Conservation (phyloP, 2,888 invertebrate species). For the Plebejus anna region DNA sequence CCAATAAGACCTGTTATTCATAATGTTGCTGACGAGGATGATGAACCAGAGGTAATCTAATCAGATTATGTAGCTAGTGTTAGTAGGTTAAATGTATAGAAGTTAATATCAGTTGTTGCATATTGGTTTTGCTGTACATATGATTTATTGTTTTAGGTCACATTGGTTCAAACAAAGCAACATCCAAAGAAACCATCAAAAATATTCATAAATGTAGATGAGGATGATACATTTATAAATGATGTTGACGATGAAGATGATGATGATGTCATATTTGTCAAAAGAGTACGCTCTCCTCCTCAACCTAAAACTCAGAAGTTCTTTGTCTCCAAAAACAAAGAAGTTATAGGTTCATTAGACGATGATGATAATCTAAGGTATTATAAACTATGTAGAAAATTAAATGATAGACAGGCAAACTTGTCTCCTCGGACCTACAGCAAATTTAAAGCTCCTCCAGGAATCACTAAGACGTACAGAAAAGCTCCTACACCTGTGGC, state of each 20-base stretch:
- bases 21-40: constrained; percentile 58
- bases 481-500: constrained; percentile 54
- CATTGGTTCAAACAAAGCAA: constrained; percentile 55
- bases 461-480: constrained; percentile 64
- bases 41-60: constrained; percentile 53
- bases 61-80: too few species aligned
- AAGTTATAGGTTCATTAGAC: constrained; percentile 41
- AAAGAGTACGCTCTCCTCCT: constrained; percentile 55
- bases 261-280: constrained; percentile 66
- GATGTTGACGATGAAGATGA: constrained; percentile 46
- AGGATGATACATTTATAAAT: constrained; percentile 43
- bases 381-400: constrained; percentile 53
- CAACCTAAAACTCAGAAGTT: constrained; percentile 55
- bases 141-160: constrained; percentile 50
- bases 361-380: constrained; percentile 51
- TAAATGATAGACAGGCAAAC: constrained; percentile 47
- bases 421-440: constrained; percentile 55
- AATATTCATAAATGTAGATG: constrained; percentile 60
- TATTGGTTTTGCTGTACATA: not conserved
- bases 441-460: constrained; percentile 61
- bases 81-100: not conserved
- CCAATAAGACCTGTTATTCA: constrained; percentile 55
- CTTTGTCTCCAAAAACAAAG: constrained; percentile 47
- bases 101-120: not conserved
- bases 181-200: constrained; percentile 51